A percentile compares a stretch with the other conserved stretches of the same genome.
phyloP scores from a whole-genome alignment of 23 tunicate genomes.

The Oikopleura vanhoeffeni region DNA sequence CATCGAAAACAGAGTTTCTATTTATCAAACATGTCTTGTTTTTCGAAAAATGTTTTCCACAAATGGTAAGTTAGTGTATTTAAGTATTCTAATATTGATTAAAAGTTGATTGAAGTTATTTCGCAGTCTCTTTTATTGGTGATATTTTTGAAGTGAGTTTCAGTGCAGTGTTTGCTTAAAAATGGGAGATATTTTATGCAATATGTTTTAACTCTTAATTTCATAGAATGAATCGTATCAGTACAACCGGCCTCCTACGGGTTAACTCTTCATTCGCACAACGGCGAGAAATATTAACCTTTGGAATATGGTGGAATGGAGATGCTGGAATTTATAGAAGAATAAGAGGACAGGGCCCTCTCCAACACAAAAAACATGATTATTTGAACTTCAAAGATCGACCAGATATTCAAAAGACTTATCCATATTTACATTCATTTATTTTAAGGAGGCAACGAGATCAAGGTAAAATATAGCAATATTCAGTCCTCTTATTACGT shows the following conservation, averaged over 20 bases:
- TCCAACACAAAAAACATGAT: not conserved
- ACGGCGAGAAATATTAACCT: too few species aligned
- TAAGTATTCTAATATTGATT: too few species aligned
- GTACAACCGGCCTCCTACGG: not conserved
- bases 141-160: not conserved
- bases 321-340: not conserved
- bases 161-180: too few species aligned
- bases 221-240: not conserved
- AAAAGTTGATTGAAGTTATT: too few species aligned
- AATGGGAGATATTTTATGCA: too few species aligned
- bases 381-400: not conserved
- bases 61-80: too few species aligned
- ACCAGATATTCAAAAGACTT: not conserved
- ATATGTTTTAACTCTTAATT: not conserved
- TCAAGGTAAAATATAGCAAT: too few species aligned
- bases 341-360: slow-evolving; percentile 7
- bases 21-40: too few species aligned
- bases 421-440: not conserved
- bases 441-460: not conserved
- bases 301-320: not conserved
- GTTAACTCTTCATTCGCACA: too few species aligned
- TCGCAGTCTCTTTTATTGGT: not conserved
- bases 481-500: too few species aligned
- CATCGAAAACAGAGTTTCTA: too few species aligned
- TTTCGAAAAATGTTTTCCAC: too few species aligned